Percentiles rank a stretch among this genome's conserved stretches.
phyloP scores from a whole-genome alignment of 2,888 invertebrate genomes.

The Gandaritis pyraliata region DNA sequence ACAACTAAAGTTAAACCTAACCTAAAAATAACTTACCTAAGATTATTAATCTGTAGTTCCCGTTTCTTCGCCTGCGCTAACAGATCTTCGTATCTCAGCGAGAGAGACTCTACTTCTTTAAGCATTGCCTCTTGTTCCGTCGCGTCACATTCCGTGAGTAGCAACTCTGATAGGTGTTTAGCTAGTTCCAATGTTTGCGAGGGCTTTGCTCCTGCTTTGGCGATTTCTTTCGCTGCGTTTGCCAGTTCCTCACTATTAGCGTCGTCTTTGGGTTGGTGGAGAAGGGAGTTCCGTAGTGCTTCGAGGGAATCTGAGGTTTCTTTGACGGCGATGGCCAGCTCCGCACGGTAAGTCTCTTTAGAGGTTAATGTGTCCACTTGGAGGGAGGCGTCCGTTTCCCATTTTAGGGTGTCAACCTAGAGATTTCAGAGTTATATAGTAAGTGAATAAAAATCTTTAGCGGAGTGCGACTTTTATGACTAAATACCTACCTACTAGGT shows the following conservation, averaged over 20 bases:
- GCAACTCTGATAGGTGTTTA: slow-evolving; percentile 89
- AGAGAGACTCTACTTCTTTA: slow-evolving; percentile 86
- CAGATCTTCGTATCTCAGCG: slow-evolving; percentile 87
- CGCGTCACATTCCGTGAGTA: slow-evolving; percentile 90
- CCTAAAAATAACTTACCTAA: slow-evolving; percentile 84
- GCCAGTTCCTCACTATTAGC: slow-evolving; percentile 86
- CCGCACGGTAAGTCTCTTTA: slow-evolving; percentile 92
- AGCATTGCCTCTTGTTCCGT: slow-evolving; percentile 87
- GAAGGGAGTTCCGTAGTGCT: slow-evolving; percentile 84
- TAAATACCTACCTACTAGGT: too few species aligned
- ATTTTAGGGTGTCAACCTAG: slow-evolving; percentile 90
- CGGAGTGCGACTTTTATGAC: too few species aligned
- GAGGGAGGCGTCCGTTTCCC: slow-evolving; percentile 90
- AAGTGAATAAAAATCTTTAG: too few species aligned
- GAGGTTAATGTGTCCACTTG: slow-evolving; percentile 94
- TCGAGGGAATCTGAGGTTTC: slow-evolving; percentile 89
- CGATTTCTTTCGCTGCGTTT: slow-evolving; percentile 88
- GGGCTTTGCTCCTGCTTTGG: slow-evolving; percentile 90
- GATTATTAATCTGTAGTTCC: slow-evolving; percentile 90
- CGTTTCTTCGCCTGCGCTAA: slow-evolving; percentile 88
- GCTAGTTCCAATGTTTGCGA: slow-evolving; percentile 92
- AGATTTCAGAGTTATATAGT: background rate
- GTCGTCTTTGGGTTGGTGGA: slow-evolving; percentile 66
- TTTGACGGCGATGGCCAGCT: slow-evolving; percentile 88
- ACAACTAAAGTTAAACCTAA: background rate